phyloP scores from a whole-genome alignment of 2,113 vertebrate species.

The Benitochromis conjunctus region DNA sequence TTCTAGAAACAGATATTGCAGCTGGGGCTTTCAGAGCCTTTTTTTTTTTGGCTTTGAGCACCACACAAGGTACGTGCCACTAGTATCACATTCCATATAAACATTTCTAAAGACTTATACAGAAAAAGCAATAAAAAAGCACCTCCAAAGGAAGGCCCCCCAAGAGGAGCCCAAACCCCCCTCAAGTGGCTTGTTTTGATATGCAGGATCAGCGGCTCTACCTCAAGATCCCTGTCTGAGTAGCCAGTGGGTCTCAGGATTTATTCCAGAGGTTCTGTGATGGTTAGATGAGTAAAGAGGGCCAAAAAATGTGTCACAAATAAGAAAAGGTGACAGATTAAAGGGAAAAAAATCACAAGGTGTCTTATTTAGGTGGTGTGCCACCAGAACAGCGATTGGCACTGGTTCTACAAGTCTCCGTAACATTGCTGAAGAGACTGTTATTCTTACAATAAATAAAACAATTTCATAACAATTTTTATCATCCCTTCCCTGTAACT shows the following conservation, averaged over 20 bases:
- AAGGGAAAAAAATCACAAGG: neutral
- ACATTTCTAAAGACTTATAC: neutral
- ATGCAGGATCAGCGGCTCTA: neutral
- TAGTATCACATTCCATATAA: neutral
- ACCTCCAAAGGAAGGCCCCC: neutral
- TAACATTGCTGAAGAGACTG: neutral
- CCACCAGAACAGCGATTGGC: neutral
- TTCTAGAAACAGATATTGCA: neutral
- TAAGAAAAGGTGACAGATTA: neutral
- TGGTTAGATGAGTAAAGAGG: neutral
- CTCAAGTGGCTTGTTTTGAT: neutral
- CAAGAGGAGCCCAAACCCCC: neutral
- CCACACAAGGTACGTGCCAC: neutral
- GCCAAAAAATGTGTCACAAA: neutral
- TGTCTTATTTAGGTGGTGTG: neutral
- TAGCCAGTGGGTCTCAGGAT: neutral
- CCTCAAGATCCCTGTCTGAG: neutral
- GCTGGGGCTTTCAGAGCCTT: neutral
- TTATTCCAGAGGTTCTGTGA: neutral
- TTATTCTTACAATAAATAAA: neutral
- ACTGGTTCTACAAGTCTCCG: neutral
- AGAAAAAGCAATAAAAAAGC: neutral
- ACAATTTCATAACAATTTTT: rapidly evolving
- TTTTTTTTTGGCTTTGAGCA: neutral
- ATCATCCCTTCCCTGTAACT: neutral